A percentile compares a stretch with the other conserved stretches of the same genome.
Evolutionary conservation across 1,140 invertebrate species (phyloP).

Genomic region (Euglossa dilemma): DNA sequence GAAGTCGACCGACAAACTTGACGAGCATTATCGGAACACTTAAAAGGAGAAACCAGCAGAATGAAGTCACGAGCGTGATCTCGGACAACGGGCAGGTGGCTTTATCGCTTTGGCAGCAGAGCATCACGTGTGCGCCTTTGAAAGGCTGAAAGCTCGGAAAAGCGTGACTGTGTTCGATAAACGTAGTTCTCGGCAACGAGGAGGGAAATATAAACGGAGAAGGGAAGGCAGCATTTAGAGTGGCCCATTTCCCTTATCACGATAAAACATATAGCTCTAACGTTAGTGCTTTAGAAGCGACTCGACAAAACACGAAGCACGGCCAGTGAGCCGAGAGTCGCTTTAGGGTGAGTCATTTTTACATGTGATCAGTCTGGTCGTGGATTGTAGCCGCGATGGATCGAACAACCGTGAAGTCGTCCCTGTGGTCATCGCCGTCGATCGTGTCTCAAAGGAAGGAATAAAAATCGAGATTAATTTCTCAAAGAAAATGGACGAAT

Average conservation of each 20-base stretch:
- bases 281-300: constrained; percentile 17
- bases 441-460: not conserved
- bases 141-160: constrained; percentile 7
- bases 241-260: constrained; percentile 73
- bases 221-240: constrained; percentile 54
- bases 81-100: not conserved
- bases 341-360: constrained; percentile 54
- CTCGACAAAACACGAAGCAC: constrained; percentile 35
- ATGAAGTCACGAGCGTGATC: not conserved
- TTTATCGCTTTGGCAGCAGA: not conserved
- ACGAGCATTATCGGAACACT: not conserved
- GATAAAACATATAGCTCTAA: constrained; percentile 59
- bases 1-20: not conserved
- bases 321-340: not conserved
- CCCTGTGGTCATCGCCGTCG: not conserved
- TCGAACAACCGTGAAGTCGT: constrained; percentile 24
- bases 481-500: constrained; percentile 74
- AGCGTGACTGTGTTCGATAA: not conserved
- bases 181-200: not conserved
- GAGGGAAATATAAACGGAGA: not conserved
- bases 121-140: not conserved
- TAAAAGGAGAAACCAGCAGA: not conserved
- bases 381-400: constrained; percentile 54
- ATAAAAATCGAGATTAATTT: not conserved
- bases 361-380: constrained; percentile 49